These are phyloP conservation scores for Samia ricini DNA, from an alignment of 1,140 invertebrate genomes.

Conservation along the genomic window DNA sequence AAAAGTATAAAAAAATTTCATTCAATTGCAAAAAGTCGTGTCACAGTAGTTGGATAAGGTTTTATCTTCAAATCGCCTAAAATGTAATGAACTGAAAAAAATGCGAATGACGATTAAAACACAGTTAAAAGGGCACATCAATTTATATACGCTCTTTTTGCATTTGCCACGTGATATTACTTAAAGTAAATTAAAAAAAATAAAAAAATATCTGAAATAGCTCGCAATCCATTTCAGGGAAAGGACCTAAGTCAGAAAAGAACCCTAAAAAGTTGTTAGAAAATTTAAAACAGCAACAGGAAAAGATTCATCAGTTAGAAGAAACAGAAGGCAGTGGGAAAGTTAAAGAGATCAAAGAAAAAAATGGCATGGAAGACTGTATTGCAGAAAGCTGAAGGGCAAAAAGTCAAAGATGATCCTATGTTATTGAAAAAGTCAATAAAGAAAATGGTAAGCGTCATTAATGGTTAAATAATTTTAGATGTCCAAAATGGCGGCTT, in stretches of 20 bases:
- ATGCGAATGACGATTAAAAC: too few species aligned
- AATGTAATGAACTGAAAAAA: too few species aligned
- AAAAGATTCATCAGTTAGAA: constrained; percentile 81
- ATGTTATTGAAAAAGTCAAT: constrained; percentile 87
- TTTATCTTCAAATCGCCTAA: too few species aligned
- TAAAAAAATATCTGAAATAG: not conserved
- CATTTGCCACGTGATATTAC: too few species aligned
- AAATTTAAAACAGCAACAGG: constrained; percentile 84
- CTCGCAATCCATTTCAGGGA: constrained; percentile 37
- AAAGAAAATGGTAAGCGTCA: constrained; percentile 78
- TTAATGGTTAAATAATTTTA: too few species aligned
- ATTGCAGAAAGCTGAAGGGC: constrained; percentile 85
- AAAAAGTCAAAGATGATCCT: constrained; percentile 91
- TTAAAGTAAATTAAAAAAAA: too few species aligned
- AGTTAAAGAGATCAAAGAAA: constrained; percentile 81
- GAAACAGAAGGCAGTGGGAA: constrained; percentile 80
- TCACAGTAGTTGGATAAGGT: too few species aligned
- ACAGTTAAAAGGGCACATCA: too few species aligned
- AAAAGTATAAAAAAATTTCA: too few species aligned
- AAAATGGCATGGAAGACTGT: constrained; percentile 86
- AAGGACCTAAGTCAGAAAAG: constrained; percentile 77
- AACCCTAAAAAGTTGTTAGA: constrained; percentile 85
- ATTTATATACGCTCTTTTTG: too few species aligned
- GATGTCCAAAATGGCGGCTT: too few species aligned
- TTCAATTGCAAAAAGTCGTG: too few species aligned